These are phyloP conservation scores for Heliconius charithonia DNA, from an alignment of 2,888 invertebrate species.

Conservation along the genomic window DNA sequence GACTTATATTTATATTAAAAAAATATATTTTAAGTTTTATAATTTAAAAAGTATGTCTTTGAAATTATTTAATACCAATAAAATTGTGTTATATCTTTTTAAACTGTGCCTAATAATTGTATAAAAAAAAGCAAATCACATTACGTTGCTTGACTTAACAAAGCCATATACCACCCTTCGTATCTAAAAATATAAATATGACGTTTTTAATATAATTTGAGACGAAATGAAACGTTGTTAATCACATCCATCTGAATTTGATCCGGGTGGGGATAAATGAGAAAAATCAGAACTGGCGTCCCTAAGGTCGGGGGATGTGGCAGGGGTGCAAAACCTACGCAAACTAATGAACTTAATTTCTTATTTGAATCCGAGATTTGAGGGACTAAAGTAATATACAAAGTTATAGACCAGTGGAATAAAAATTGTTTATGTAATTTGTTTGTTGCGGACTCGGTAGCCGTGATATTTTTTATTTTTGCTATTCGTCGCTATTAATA, in stretches of 20 bases:
- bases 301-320: conserved; percentile 39
- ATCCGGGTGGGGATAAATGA: conserved; percentile 48
- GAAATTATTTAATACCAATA: too few relatives aligned
- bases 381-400: conserved; percentile 25
- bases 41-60: too few relatives aligned
- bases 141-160: conserved; percentile 7
- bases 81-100: too few relatives aligned
- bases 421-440: conserved; percentile 7
- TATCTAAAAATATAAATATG: conserved; percentile 15
- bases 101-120: too few relatives aligned
- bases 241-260: conserved; percentile 47
- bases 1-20: too few relatives aligned
- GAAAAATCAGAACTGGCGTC: conserved; percentile 48
- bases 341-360: conserved; percentile 47
- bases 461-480: background rate
- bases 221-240: conserved; percentile 45
- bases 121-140: background rate
- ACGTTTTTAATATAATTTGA: conserved; percentile 43
- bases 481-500: background rate
- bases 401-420: conserved; percentile 12
- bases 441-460: background rate
- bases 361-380: conserved; percentile 41
- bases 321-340: conserved; percentile 41
- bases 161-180: background rate
- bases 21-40: background rate